A percentile compares a stretch with the other conserved stretches of the same genome.
These are phyloP conservation scores for Neopelma chrysocephalum DNA, from an alignment of 2,797 vertebrate genomes.

Conservation along the genomic window DNA sequence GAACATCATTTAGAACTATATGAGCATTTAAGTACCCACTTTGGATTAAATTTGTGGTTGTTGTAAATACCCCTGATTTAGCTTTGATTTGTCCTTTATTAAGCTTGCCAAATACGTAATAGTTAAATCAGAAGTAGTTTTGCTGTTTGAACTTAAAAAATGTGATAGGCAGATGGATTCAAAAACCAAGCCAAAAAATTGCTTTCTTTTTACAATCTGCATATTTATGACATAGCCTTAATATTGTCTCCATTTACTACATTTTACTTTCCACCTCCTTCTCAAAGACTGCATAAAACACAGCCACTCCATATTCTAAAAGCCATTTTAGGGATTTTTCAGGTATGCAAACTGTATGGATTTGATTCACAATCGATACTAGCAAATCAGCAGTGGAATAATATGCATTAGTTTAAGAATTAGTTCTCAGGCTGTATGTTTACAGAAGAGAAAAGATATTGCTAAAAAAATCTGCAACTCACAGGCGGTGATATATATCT, in stretches of 20 bases:
- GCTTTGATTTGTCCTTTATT: slow-evolving; percentile 80
- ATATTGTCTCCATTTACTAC: slow-evolving; percentile 22
- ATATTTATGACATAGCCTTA: slow-evolving; percentile 33
- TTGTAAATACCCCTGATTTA: slow-evolving; percentile 82
- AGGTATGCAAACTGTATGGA: background rate
- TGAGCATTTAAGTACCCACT: slow-evolving; percentile 80
- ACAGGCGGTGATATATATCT: background rate
- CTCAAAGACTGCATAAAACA: slow-evolving; percentile 42
- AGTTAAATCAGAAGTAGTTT: slow-evolving; percentile 77
- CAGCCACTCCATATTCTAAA: background rate
- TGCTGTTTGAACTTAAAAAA: slow-evolving; percentile 66
- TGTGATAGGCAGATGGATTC: slow-evolving; percentile 38
- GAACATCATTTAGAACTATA: slow-evolving; percentile 77
- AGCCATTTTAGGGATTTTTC: slow-evolving; percentile 31
- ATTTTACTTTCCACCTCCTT: slow-evolving; percentile 29
- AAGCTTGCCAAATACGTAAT: slow-evolving; percentile 74
- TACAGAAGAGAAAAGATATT: background rate
- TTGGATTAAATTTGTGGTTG: slow-evolving; percentile 80
- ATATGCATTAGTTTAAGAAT: background rate
- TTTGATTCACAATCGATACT: slow-evolving; percentile 6
- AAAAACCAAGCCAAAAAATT: slow-evolving; percentile 33
- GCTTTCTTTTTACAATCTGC: slow-evolving; percentile 43
- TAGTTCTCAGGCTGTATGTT: background rate
- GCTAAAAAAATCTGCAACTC: background rate
- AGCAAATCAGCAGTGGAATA: background rate